These are phyloP conservation scores for Rhynchomys soricoides DNA, from an alignment of 2,113 vertebrate species.

Conservation along the genomic window DNA sequence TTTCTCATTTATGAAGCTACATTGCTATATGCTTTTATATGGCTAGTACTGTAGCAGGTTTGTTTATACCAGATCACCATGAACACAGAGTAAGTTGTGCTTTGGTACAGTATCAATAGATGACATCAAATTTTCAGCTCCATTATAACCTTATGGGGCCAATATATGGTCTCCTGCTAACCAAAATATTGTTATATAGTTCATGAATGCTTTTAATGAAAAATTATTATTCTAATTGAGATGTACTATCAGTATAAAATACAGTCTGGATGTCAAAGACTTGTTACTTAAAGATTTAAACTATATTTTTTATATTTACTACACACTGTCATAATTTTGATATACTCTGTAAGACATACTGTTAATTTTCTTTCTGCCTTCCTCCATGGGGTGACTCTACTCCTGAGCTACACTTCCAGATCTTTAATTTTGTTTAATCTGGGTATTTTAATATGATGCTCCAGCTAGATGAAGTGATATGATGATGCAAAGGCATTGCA, in stretches of 20 bases:
- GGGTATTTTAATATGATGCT: not conserved
- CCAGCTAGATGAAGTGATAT: not conserved
- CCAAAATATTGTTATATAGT: not conserved
- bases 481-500: not conserved
- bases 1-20: not conserved
- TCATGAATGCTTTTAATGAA: not conserved
- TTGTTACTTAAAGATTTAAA: not conserved
- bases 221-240: slow-evolving; percentile 16
- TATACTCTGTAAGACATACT: not conserved
- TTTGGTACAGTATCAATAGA: not conserved
- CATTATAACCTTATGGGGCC: not conserved
- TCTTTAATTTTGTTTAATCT: not conserved
- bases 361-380: not conserved
- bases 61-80: not conserved
- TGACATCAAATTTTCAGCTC: not conserved
- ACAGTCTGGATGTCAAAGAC: not conserved
- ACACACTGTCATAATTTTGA: slow-evolving; percentile 18
- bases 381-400: not conserved
- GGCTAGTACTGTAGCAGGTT: too few relatives aligned
- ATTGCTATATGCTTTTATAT: not conserved
- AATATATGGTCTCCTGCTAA: not conserved
- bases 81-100: not conserved
- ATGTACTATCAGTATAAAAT: slow-evolving; percentile 45
- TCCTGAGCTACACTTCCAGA: not conserved
- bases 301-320: not conserved